A percentile compares a stretch with the other conserved stretches of the same genome.
Evolutionary conservation across 2,113 vertebrate species (phyloP).

Genomic region (Actinemys pallida): DNA sequence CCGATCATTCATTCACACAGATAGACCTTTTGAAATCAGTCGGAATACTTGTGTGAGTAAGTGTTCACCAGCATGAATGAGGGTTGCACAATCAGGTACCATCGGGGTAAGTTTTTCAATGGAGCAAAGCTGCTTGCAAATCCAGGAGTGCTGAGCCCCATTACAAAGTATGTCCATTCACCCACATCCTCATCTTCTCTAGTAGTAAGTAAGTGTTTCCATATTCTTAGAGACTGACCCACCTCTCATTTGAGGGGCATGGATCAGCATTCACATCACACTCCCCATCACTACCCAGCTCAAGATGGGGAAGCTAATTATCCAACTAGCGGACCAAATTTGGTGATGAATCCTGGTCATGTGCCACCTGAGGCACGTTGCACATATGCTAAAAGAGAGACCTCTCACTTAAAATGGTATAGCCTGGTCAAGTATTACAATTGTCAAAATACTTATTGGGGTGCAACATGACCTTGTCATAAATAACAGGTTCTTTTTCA

Average conservation of each 20-base stretch:
- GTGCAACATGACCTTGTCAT: neutral
- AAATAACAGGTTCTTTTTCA: neutral
- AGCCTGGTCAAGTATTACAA: neutral
- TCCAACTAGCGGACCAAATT: too few relatives aligned
- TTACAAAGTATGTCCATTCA: neutral
- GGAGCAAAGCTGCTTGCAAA: neutral
- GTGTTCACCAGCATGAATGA: neutral
- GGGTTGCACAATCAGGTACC: neutral
- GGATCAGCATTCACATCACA: too few relatives aligned
- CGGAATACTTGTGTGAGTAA: neutral
- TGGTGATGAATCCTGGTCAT: too few relatives aligned
- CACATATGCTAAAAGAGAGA: too few relatives aligned
- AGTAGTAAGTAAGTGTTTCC: neutral
- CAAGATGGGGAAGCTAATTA: too few relatives aligned
- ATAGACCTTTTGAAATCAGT: neutral
- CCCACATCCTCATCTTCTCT: neutral
- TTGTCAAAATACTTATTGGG: neutral
- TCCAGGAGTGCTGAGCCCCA: neutral
- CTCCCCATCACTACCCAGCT: too few relatives aligned
- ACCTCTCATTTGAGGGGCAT: neutral
- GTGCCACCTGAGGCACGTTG: too few relatives aligned
- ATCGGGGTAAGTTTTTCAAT: neutral
- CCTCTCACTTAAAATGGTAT: neutral
- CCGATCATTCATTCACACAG: neutral
- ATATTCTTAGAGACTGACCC: neutral